Evolutionary conservation across 1,140 invertebrate species (phyloP), one percentile per base, ranked within the genome.

Genomic region (Drosophila murphyi): DNA sequence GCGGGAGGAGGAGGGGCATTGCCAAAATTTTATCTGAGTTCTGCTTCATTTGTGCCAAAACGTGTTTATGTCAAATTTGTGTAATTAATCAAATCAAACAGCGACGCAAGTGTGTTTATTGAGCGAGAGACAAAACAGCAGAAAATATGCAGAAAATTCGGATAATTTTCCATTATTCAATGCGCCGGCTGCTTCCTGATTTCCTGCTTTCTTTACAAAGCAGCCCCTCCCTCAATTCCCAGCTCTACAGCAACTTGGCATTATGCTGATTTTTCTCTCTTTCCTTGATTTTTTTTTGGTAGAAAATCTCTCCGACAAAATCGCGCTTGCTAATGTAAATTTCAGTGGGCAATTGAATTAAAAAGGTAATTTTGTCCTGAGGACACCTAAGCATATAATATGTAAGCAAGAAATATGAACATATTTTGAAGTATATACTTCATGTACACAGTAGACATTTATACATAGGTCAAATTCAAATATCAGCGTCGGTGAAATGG

Each of bases 41-140:
- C 79, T 86, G 82, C 78, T 86, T 86, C 82, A 86, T 76, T 87
- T 87, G 79, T 72, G 82, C 70, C 68, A 64, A 79, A 86, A 87
- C 75, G 83, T 87, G 82, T 87, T 87, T 82, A 72, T 82, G 78
- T 87, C 79, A 72, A 82, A 87, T 87, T 86, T 55, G 43, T 39
- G 63, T 68, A 86, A 86, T 86, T 87, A 86, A 86, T 86, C 82
- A 86, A 87, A 79, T 82, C 50, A 51, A 63, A 64, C 67, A 76
- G 65, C 34, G 61, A 57, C 50, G 28, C 47, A 39, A 59, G 47
- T 4, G 3, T 2, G 57, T 34, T 20, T 20, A 20, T 10, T 5
- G 56, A 59, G 56, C 8, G 56, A 59, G 56, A 32, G 34, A 3
- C 20, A 31, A 48, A 32, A n/a, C 32, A 8, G 43, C 20, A 3